phyloP scores from a whole-genome alignment of 1,140 invertebrate species.

The Sycophaga agraensis region DNA sequence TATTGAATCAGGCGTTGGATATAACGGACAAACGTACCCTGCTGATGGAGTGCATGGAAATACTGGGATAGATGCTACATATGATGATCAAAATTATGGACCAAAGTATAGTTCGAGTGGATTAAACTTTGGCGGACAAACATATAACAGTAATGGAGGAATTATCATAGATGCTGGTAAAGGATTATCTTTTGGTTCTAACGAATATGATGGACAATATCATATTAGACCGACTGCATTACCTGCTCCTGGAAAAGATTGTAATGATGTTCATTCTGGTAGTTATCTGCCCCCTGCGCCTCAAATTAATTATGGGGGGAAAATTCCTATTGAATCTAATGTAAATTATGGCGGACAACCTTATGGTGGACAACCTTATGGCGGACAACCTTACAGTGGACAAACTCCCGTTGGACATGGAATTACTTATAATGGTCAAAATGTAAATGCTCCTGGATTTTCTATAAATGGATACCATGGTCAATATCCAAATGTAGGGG shows the following conservation, averaged over 20 bases:
- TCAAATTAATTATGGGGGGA: too few species aligned
- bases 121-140: background rate
- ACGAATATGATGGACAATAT: background rate
- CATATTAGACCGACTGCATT: background rate
- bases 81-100: background rate
- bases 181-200: background rate
- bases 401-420: background rate
- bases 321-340: background rate
- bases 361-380: background rate
- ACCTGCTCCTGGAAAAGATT: background rate
- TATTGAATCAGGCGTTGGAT: background rate
- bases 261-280: too few species aligned
- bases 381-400: background rate
- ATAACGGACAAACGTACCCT: background rate
- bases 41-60: background rate
- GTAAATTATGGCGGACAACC: background rate
- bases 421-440: constrained; percentile 12
- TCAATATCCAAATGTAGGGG: background rate
- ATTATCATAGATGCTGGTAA: background rate
- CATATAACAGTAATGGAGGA: background rate
- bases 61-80: too few species aligned
- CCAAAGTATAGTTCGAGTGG: background rate
- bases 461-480: background rate
- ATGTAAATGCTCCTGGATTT: background rate
- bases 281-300: background rate